phyloP scores from a whole-genome alignment of 2,113 vertebrate genomes.

The Hemichromis elongatus region DNA sequence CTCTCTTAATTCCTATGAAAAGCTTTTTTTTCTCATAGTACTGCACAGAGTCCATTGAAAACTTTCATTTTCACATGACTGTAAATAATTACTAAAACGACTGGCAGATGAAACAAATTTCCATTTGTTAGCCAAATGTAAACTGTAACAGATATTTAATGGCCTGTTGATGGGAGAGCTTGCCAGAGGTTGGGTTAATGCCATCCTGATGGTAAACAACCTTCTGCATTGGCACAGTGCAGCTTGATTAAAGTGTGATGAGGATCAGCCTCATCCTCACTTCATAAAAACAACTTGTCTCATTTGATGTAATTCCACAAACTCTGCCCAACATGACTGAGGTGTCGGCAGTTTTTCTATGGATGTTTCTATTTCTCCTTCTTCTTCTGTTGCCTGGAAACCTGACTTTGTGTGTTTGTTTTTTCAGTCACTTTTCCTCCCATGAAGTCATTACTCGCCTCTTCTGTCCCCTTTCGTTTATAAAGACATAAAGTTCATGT shows the following conservation, averaged over 20 bases:
- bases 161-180: neutral
- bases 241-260: neutral
- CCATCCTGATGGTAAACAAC: neutral
- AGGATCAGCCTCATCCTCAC: neutral
- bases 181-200: neutral
- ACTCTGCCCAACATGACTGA: neutral
- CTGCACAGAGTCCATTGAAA: neutral
- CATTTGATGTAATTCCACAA: neutral
- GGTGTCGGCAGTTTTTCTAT: neutral
- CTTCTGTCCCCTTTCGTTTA: slow-evolving; percentile 11
- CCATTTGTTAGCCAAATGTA: neutral
- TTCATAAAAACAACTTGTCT: neutral
- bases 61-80: neutral
- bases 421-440: neutral
- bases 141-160: neutral
- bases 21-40: neutral
- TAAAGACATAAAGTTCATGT: neutral
- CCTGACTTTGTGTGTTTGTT: slow-evolving; percentile 27
- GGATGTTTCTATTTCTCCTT: neutral
- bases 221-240: neutral
- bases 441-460: neutral
- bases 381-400: slow-evolving; percentile 20
- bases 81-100: neutral
- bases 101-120: neutral
- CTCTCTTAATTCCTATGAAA: neutral